These are phyloP conservation scores for Andricus grossulariae DNA, from an alignment of 1,140 invertebrate species.

Conservation along the genomic window DNA sequence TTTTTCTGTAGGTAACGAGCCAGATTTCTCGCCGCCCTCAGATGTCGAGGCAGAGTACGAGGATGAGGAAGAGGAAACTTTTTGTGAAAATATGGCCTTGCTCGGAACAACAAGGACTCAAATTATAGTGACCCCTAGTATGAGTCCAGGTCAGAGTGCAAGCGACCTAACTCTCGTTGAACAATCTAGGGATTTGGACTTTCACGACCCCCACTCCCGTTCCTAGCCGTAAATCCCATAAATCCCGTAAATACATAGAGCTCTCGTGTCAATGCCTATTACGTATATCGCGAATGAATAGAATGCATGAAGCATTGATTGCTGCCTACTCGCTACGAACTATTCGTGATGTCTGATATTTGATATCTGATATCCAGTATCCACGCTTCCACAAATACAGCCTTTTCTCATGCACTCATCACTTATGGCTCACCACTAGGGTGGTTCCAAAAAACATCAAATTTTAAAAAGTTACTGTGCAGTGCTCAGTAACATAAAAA, in stretches of 20 bases:
- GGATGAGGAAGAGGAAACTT: slow-evolving; percentile 64
- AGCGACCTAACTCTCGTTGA: slow-evolving; percentile 54
- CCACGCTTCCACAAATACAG: neutral
- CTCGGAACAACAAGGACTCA: slow-evolving; percentile 58
- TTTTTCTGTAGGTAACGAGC: slow-evolving; percentile 42
- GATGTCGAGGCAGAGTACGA: slow-evolving; percentile 58
- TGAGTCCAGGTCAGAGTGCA: slow-evolving; percentile 57
- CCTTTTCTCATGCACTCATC: neutral
- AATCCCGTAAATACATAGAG: slow-evolving; percentile 24
- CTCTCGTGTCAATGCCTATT: slow-evolving; percentile 12
- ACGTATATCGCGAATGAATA: neutral
- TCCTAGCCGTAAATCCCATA: slow-evolving; percentile 48
- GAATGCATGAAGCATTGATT: slow-evolving; percentile 14
- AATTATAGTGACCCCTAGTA: slow-evolving; percentile 59
- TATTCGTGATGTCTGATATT: neutral
- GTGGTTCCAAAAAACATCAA: too few species aligned
- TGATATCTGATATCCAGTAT: neutral
- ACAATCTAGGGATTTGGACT: slow-evolving; percentile 54
- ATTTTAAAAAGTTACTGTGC: too few species aligned
- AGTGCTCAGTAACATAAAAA: too few species aligned
- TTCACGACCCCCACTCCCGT: slow-evolving; percentile 52
- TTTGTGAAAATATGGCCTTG: slow-evolving; percentile 63
- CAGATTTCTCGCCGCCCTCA: slow-evolving; percentile 50
- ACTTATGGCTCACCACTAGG: too few species aligned
- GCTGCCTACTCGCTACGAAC: neutral